Conservation (phyloP, 2,797 vertebrate genomes). For the Scolopax rusticola region DNA sequence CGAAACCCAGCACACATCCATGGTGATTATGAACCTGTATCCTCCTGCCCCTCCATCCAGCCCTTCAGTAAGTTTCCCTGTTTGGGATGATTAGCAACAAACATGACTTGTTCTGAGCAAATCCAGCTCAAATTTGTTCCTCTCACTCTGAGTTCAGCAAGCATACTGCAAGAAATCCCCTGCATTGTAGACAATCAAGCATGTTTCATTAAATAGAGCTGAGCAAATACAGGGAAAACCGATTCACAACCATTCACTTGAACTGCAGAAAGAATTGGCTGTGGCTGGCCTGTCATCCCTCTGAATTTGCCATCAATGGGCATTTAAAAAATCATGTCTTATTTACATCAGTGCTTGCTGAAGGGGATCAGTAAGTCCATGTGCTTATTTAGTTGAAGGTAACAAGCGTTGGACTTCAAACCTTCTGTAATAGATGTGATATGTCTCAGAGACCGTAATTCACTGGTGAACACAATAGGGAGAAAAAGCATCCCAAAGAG, state of each 20-base stretch:
- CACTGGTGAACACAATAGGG: background rate
- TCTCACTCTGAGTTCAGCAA: background rate
- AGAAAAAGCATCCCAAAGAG: background rate
- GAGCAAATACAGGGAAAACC: conserved; percentile 36
- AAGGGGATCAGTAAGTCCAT: background rate
- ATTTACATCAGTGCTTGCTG: background rate
- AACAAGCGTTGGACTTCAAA: background rate
- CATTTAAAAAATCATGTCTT: background rate
- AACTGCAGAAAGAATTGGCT: background rate
- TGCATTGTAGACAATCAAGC: background rate
- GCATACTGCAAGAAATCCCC: background rate
- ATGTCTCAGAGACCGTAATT: background rate
- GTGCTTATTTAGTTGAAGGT: background rate
- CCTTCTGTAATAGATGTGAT: background rate
- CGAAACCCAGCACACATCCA: conserved; percentile 22
- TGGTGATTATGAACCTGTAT: conserved; percentile 21
- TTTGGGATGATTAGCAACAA: background rate
- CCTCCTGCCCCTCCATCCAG: background rate
- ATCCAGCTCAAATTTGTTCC: conserved; percentile 14
- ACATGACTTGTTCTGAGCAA: background rate
- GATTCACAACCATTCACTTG: background rate
- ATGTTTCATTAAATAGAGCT: conserved; percentile 66
- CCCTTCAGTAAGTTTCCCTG: background rate
- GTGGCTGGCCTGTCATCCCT: background rate
- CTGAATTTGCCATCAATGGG: background rate